Percentiles rank a stretch among this genome's conserved stretches.
phyloP scores from a whole-genome alignment of 2,113 vertebrate species.

The Indri indri region DNA sequence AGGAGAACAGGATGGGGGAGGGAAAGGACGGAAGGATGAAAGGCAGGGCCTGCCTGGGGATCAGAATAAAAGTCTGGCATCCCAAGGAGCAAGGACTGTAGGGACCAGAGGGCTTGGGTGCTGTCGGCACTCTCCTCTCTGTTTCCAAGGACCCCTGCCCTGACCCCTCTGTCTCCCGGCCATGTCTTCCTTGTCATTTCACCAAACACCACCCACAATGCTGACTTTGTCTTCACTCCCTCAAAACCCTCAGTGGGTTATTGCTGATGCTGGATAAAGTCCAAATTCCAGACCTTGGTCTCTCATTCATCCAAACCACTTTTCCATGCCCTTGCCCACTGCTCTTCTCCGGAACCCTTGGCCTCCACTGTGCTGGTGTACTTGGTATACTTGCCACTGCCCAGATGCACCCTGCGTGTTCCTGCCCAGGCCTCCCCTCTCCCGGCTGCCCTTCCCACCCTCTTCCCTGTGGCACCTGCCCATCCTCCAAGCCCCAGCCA shows the following conservation, averaged over 20 bases:
- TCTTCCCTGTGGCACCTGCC: neutral
- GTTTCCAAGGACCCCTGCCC: neutral
- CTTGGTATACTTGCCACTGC: rapidly evolving
- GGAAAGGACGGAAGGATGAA: neutral
- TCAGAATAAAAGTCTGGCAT: neutral
- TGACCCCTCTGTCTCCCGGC: neutral
- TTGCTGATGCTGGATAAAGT: neutral
- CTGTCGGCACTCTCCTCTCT: neutral
- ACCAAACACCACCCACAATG: neutral
- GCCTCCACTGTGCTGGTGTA: neutral
- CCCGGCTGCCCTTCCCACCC: neutral
- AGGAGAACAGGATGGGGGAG: neutral
- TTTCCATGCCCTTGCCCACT: too few species aligned
- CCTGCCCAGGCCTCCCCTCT: neutral
- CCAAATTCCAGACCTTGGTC: neutral
- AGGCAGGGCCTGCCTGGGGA: neutral
- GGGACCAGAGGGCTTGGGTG: neutral
- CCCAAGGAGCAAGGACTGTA: neutral
- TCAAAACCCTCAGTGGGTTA: neutral
- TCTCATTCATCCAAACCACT: neutral
- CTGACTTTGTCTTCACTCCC: neutral
- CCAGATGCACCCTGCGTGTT: neutral
- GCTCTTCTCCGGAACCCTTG: neutral
- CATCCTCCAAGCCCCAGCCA: neutral
- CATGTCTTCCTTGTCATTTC: neutral